Percentiles rank a stretch among this genome's conserved stretches.
phyloP scores from a whole-genome alignment of 2,888 invertebrate genomes.

The Mimas tiliae region DNA sequence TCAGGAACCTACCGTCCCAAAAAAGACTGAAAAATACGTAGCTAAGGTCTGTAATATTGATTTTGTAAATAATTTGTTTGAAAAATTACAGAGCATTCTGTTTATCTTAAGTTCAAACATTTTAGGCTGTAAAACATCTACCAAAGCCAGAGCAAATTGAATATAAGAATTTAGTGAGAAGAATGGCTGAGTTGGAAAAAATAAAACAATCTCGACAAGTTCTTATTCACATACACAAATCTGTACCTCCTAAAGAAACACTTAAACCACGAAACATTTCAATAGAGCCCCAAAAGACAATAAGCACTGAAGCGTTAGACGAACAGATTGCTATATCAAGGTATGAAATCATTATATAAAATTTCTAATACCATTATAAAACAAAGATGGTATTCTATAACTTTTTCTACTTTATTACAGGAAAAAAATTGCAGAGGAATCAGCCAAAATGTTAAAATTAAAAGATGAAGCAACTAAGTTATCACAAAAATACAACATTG shows the following conservation, averaged over 20 bases:
- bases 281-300: constrained; percentile 34
- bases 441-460: constrained; percentile 70
- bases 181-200: constrained; percentile 80
- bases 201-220: constrained; percentile 73
- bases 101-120: constrained; percentile 34
- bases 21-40: constrained; percentile 67
- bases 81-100: constrained; percentile 12
- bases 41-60: constrained; percentile 64
- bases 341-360: constrained; percentile 45
- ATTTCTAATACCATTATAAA: background rate
- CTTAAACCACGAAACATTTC: constrained; percentile 67
- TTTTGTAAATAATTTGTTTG: background rate
- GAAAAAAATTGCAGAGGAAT: constrained; percentile 77
- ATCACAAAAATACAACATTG: constrained; percentile 74
- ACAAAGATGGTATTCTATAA: background rate
- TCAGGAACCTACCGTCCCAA: constrained; percentile 52
- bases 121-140: constrained; percentile 76
- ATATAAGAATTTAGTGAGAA: constrained; percentile 74
- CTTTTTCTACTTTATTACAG: constrained; percentile 46
- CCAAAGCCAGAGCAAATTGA: constrained; percentile 80
- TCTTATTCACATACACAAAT: constrained; percentile 49
- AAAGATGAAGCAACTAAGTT: constrained; percentile 73
- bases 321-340: constrained; percentile 73
- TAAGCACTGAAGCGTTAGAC: constrained; percentile 55
- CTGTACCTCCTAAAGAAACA: constrained; percentile 57